phyloP scores from a whole-genome alignment of 2,113 vertebrate genomes.

The Pyrgilauda ruficollis region DNA sequence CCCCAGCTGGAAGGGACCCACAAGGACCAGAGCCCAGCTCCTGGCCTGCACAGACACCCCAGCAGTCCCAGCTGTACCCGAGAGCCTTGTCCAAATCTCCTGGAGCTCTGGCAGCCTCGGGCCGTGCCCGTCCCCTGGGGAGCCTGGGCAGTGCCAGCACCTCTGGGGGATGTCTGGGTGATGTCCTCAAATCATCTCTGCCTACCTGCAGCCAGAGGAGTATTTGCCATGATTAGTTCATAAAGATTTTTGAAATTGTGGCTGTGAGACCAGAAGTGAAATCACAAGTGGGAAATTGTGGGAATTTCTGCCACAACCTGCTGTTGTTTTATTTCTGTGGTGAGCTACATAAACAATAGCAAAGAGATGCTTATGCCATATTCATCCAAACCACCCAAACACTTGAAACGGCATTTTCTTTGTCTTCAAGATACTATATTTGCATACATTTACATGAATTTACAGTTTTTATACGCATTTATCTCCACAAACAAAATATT shows the following conservation, averaged over 20 bases:
- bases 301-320: not conserved
- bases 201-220: not conserved
- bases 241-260: not conserved
- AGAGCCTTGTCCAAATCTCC: rapidly evolving
- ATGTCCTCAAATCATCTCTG: not conserved
- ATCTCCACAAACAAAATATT: not conserved
- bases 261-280: not conserved
- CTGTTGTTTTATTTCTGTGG: not conserved
- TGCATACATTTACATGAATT: slow-evolving; percentile 3
- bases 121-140: not conserved
- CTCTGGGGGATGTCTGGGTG: not conserved
- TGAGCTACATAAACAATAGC: not conserved
- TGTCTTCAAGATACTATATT: not conserved
- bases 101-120: not conserved
- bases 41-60: not conserved
- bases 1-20: not conserved
- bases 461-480: not conserved
- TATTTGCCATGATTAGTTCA: not conserved
- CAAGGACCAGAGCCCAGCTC: not conserved
- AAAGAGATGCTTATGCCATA: not conserved
- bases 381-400: not conserved
- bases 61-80: not conserved
- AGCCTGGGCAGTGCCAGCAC: not conserved
- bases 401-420: not conserved
- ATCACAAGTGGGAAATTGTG: not conserved